These are phyloP conservation scores for Drosophila sucinea DNA, from an alignment of 1,140 invertebrate genomes.

Conservation along the genomic window DNA sequence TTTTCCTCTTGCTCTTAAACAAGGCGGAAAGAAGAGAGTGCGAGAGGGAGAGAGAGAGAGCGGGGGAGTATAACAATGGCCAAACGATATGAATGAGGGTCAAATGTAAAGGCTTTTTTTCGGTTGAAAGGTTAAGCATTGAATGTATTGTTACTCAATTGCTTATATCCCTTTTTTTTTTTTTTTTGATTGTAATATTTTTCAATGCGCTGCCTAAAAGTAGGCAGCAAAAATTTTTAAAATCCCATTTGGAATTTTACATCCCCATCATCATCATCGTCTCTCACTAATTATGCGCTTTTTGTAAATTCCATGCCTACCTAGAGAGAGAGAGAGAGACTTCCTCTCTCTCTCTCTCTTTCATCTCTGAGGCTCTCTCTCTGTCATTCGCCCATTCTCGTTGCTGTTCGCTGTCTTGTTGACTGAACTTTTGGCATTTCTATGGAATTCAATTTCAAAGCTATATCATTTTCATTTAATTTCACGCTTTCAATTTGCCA, in stretches of 20 bases:
- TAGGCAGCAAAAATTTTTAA: background rate
- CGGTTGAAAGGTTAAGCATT: too few relatives aligned
- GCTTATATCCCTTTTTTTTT: background rate
- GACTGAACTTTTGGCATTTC: slow-evolving; percentile 69
- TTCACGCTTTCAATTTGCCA: slow-evolving; percentile 75
- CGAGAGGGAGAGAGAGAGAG: background rate
- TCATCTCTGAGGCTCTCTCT: background rate
- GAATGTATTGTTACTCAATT: background rate
- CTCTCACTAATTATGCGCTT: slow-evolving; percentile 23
- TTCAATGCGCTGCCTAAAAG: slow-evolving; percentile 20
- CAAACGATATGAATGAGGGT: background rate
- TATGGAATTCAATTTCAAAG: slow-evolving; percentile 79
- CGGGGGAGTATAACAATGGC: background rate
- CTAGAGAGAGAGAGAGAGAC: background rate
- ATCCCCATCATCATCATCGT: background rate
- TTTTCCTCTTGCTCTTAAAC: slow-evolving; percentile 29
- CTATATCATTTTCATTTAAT: slow-evolving; percentile 80
- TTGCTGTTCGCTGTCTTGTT: background rate
- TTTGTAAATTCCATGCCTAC: slow-evolving; percentile 8
- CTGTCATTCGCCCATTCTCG: background rate
- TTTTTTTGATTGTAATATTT: background rate
- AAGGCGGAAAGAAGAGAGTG: slow-evolving; percentile 1
- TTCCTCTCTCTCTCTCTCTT: slow-evolving; percentile 5
- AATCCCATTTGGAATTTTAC: background rate
- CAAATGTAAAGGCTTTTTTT: slow-evolving; percentile 28